These are phyloP conservation scores for Coptodon rendalli DNA, from an alignment of 2,113 vertebrate genomes.

Conservation along the genomic window DNA sequence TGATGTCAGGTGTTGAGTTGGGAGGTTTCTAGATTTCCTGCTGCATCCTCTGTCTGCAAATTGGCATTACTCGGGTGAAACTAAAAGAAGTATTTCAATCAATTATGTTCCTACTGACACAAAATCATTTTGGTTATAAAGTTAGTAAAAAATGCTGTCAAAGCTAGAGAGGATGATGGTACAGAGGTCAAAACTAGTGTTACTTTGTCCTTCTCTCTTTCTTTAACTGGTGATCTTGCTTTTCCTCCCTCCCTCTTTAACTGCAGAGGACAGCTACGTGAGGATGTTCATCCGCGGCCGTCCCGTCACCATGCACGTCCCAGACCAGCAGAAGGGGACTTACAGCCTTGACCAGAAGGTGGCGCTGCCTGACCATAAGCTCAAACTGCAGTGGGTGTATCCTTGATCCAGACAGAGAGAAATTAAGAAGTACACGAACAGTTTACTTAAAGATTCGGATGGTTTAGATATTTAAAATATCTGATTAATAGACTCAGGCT, in stretches of 20 bases:
- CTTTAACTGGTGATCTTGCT: neutral
- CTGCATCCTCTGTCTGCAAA: neutral
- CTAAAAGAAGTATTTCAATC: neutral
- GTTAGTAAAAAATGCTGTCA: neutral
- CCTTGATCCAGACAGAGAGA: constrained; percentile 48
- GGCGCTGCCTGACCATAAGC: constrained; percentile 74
- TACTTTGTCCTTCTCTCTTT: neutral
- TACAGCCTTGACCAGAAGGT: constrained; percentile 80
- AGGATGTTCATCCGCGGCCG: constrained; percentile 89
- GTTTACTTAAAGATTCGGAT: neutral
- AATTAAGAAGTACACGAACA: neutral
- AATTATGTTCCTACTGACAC: neutral
- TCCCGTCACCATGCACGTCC: constrained; percentile 83
- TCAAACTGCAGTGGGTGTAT: constrained; percentile 94
- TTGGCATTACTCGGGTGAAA: neutral
- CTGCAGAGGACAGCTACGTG: constrained; percentile 83
- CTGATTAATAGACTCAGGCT: neutral
- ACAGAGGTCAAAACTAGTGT: neutral
- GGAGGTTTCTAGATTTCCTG: neutral
- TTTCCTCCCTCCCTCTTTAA: neutral
- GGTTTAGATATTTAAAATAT: neutral
- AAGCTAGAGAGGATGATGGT: neutral
- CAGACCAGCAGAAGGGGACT: constrained; percentile 69
- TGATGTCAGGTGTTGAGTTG: neutral
- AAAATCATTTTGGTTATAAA: neutral